phyloP scores from a whole-genome alignment of 2,113 vertebrate genomes.

The Cnemophilus loriae region DNA sequence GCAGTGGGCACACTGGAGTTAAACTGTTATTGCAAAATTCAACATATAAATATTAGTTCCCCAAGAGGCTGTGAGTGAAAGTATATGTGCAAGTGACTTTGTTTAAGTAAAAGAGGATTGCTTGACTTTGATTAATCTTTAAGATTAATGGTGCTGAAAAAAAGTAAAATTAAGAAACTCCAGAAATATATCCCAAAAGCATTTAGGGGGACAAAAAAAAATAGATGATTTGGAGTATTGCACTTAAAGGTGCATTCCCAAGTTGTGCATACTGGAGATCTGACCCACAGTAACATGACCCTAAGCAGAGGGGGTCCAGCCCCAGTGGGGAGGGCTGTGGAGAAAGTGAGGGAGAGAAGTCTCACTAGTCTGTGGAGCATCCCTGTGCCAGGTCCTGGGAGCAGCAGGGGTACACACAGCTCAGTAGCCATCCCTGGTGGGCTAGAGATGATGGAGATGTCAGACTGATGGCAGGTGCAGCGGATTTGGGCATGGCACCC shows the following conservation, averaged over 20 bases:
- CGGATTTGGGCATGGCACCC: not conserved
- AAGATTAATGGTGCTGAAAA: not conserved
- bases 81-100: not conserved
- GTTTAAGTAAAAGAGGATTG: not conserved
- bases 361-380: not conserved
- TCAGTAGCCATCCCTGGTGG: not conserved
- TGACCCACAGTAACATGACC: not conserved
- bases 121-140: constrained; percentile 8
- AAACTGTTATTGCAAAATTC: not conserved
- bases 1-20: not conserved
- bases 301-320: not conserved
- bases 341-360: not conserved
- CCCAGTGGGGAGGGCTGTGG: not conserved
- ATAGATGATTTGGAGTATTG: not conserved
- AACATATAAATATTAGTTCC: not conserved
- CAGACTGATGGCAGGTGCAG: fast-evolving
- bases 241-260: not conserved
- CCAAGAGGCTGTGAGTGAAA: not conserved
- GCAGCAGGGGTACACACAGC: fast-evolving
- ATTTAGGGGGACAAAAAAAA: not conserved
- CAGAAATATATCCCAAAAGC: not conserved
- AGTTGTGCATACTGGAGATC: not conserved
- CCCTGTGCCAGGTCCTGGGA: fast-evolving
- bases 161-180: not conserved
- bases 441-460: not conserved